phyloP scores from a whole-genome alignment of 2,797 vertebrate species.

The Crocidura indochinensis region DNA sequence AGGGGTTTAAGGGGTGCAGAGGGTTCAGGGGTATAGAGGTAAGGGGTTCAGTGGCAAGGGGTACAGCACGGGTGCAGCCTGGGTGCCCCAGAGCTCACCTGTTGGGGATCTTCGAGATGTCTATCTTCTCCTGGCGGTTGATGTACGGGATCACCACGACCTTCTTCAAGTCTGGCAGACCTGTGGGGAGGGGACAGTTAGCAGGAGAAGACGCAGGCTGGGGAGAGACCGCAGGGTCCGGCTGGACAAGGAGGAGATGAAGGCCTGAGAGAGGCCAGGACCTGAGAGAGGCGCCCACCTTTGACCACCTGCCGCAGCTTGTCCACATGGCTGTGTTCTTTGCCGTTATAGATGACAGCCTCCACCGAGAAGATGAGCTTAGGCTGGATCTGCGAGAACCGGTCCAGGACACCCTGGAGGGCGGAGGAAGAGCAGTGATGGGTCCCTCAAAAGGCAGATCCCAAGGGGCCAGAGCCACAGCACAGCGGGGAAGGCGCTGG shows the following conservation, averaged over 20 bases:
- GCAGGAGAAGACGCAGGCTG: too few relatives aligned
- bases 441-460: neutral
- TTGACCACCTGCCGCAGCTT: conserved; percentile 97
- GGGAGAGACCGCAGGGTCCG: too few relatives aligned
- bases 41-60: neutral
- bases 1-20: too few relatives aligned
- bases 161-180: conserved; percentile 95
- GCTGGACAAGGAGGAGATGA: too few relatives aligned
- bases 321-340: conserved; percentile 96
- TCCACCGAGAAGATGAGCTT: conserved; percentile 97
- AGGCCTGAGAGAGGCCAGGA: neutral
- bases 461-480: too few relatives aligned
- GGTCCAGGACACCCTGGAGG: conserved; percentile 96
- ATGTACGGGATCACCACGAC: conserved; percentile 97
- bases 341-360: conserved; percentile 97
- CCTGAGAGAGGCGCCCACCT: conserved; percentile 92
- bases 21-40: neutral
- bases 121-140: conserved; percentile 91
- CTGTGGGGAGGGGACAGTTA: conserved; percentile 84
- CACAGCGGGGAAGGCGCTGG: too few relatives aligned
- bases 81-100: conserved; percentile 89
- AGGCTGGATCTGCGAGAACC: conserved; percentile 98
- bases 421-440: neutral
- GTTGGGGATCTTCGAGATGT: conserved; percentile 96
- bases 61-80: neutral